Conservation (phyloP, 1,140 invertebrate species). For the Oryzaephilus surinamensis region DNA sequence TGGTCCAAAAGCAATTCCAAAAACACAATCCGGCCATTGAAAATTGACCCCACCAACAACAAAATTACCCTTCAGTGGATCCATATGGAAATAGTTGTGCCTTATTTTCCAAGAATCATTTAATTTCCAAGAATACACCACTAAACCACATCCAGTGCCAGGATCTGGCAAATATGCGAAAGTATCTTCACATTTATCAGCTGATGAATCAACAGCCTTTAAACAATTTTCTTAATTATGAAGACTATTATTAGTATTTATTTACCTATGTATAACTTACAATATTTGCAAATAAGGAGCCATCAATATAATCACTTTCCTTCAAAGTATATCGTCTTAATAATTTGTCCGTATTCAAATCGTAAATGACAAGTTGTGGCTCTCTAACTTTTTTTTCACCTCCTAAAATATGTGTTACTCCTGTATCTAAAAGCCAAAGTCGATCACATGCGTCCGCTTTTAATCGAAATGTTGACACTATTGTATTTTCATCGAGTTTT, state of each 20-base stretch:
- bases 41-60: constrained; percentile 60
- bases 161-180: constrained; percentile 57
- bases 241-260: too few species aligned
- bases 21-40: constrained; percentile 64
- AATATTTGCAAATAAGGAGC: constrained; percentile 63
- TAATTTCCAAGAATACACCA: constrained; percentile 59
- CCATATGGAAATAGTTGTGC: constrained; percentile 59
- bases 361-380: constrained; percentile 58
- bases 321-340: constrained; percentile 52
- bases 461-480: constrained; percentile 63
- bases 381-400: constrained; percentile 26
- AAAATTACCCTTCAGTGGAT: constrained; percentile 57
- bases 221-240: too few species aligned
- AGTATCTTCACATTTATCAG: constrained; percentile 52
- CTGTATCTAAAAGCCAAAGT: constrained; percentile 67
- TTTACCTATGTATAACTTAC: too few species aligned
- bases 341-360: constrained; percentile 58
- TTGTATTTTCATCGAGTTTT: constrained; percentile 50
- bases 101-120: constrained; percentile 56
- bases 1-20: constrained; percentile 52
- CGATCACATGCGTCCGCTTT: constrained; percentile 60
- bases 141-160: constrained; percentile 49
- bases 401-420: constrained; percentile 35
- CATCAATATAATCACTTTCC: constrained; percentile 45
- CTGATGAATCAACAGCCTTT: too few species aligned